Evolutionary conservation across 1,140 invertebrate genomes (phyloP).

Genomic region (Pseudobourletiella spinata): DNA sequence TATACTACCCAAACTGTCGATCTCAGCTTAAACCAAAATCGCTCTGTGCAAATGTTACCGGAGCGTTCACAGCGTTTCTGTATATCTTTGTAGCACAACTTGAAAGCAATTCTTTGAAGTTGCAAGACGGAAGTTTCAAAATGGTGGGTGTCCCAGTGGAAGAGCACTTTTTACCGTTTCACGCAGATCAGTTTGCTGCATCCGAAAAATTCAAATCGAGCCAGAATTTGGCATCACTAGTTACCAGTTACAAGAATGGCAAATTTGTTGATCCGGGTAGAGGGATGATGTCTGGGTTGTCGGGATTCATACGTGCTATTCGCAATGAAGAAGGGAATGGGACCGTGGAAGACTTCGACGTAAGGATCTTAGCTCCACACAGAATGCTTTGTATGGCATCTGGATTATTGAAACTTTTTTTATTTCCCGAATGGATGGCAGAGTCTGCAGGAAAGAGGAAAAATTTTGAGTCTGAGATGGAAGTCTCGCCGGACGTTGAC

Average conservation of each 20-base stretch:
- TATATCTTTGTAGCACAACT: no score
- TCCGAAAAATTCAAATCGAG: conserved; percentile 8
- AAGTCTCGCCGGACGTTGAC: conserved; percentile 5
- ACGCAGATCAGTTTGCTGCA: conserved; percentile 8
- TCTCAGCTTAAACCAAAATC: no score
- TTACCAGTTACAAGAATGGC: conserved; percentile 11
- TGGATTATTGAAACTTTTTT: neutral
- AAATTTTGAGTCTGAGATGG: conserved; percentile 28
- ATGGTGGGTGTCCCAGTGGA: conserved; percentile 22
- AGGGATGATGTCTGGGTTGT: conserved; percentile 20
- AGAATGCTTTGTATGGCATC: neutral
- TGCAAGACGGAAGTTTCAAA: no score
- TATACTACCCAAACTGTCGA: no score
- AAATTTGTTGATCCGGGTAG: conserved; percentile 15
- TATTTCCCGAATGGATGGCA: neutral
- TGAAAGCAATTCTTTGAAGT: no score
- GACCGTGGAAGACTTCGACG: conserved; percentile 20
- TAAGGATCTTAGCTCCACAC: neutral
- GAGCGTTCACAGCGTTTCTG: no score
- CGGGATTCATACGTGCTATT: conserved; percentile 19
- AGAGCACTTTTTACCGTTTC: conserved; percentile 23
- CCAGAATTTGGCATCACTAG: conserved; percentile 6
- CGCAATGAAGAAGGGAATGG: conserved; percentile 21
- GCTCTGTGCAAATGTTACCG: no score
- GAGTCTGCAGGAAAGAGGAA: conserved; percentile 13